Base-by-base conservation (phyloP, 2,113 vertebrate species). In the Tupaia chinensis region DNA sequence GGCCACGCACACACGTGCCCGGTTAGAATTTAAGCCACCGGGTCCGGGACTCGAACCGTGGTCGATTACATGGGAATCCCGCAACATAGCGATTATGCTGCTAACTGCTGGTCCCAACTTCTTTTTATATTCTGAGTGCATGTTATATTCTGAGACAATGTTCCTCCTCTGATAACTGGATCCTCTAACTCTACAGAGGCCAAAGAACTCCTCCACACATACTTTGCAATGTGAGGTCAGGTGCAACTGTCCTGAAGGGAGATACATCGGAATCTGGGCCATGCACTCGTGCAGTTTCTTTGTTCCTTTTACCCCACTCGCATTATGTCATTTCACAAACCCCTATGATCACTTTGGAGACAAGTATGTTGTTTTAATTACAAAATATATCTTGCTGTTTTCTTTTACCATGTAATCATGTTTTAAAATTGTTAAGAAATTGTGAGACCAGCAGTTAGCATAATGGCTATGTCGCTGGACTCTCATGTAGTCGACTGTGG, bases 361-460 rank as follows among this genome's bases (percentile, higher is more conserved):
- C 16, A 22, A 89, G 16, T 72, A 22, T 54, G 9, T 61, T 54
- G 44, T 68, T 93, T 93, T 96, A 60, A 93, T 27, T 79, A 65
- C 0, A 0, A 90, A 90, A 69, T 10, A 4, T 0, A 1, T 8
- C 68, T 92, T 83, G 10, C 60, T 77, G 20, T 78, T 32, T 44
- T 94, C 91, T 87, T 87, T 58, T 70, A 60, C 56, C 56, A 69
- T 61, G 44, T 14, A 44, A 29, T 80, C 0, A 34, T 91, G 96
- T 97, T 93, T 73, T 93, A 70, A 8, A 63, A 96, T 68, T 82
- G 3, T 60, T 93, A 94, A 94, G 44, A 44, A 44, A 44, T 44
- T 44, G 44, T 44, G 44, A 3, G 44, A 44, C 44, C 44, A 44
- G 44, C 44, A 44, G 44, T 44, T 44, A 44, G 44, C 44, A 44